Base-by-base conservation (phyloP, 2,113 vertebrate species). In the Oreocharis arfaki region DNA sequence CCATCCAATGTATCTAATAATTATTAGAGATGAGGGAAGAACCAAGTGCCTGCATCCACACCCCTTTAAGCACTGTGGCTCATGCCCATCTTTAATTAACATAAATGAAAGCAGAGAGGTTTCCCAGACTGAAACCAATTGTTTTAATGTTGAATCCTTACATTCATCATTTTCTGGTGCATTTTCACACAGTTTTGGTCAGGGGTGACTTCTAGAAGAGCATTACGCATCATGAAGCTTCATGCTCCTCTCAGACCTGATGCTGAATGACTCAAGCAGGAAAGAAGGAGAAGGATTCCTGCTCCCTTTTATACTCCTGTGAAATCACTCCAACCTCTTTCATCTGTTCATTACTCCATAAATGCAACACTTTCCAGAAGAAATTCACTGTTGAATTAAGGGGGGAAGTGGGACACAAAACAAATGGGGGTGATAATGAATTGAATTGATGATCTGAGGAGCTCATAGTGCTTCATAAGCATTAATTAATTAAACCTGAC, bases 401-500 rank as follows among this genome's bases (percentile, higher is more conserved):
- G 55, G 80, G 74, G 73, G 80, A 94, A 84, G 90, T 37, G 28
- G 83, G 84, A 90, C 64, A 86, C 80, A 82, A 96, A 96, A 89
- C 64, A 93, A 96, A 93, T 84, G 77, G 78, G 84, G 65, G 93
- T 92, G 80, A 90, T 96, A 94, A 96, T 94, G 92, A 96, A 96
- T 75, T 90, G 76, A 96, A 93, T 85, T 69, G 88, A 93, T 94
- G 92, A 96, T 96, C 90, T 94, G 84, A 95, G 90, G 74, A 92
- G 88, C 93, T 96, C 80, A 22, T 87, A 41, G 94, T 91, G 87
- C 78, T 94, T 93, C 84, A 91, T 78, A 89, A 96, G 57, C 83
- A 81, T 93, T 94, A 89, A 94, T 96, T 96, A 95, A 96, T 94
- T 95, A 96, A 93, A 89, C 88, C 87, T 90, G 55, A 47, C 88